Evolutionary conservation across 1,140 invertebrate genomes (phyloP).

Genomic region (Zelostemma sp.): DNA sequence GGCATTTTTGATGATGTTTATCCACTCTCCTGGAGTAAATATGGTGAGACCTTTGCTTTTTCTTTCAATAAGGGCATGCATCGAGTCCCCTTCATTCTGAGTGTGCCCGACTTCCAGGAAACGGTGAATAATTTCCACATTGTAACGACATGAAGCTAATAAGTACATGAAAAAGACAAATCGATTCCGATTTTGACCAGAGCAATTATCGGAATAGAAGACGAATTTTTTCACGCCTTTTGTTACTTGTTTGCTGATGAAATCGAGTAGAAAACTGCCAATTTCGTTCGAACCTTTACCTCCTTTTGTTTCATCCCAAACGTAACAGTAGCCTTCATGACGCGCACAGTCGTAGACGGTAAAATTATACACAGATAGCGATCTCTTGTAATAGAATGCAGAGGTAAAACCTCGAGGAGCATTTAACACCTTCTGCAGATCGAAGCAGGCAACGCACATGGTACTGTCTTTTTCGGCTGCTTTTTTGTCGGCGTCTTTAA

Average conservation of each 20-base stretch:
- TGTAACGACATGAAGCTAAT: slow-evolving; percentile 44
- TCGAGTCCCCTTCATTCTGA: slow-evolving; percentile 57
- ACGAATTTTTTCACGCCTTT: slow-evolving; percentile 48
- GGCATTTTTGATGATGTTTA: slow-evolving; percentile 46
- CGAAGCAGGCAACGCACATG: slow-evolving; percentile 39
- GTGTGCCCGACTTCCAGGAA: slow-evolving; percentile 60
- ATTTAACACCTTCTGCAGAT: slow-evolving; percentile 16
- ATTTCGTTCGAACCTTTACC: slow-evolving; percentile 64
- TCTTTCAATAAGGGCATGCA: slow-evolving; percentile 60
- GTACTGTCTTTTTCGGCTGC: neutral
- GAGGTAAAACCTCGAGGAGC: slow-evolving; percentile 37
- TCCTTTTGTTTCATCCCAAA: slow-evolving; percentile 64
- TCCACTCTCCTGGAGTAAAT: slow-evolving; percentile 53
- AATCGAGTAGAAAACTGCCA: slow-evolving; percentile 53
- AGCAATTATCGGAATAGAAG: slow-evolving; percentile 64
- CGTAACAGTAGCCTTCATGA: slow-evolving; percentile 48
- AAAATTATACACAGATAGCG: slow-evolving; percentile 53
- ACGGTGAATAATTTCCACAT: slow-evolving; percentile 58
- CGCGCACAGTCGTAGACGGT: slow-evolving; percentile 29
- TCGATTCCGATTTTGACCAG: slow-evolving; percentile 66
- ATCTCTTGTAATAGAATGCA: slow-evolving; percentile 59
- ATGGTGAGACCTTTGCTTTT: slow-evolving; percentile 54
- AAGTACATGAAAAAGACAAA: slow-evolving; percentile 51
- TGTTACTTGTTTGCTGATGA: slow-evolving; percentile 31
- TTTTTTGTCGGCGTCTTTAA: slow-evolving; percentile 57